A percentile compares a stretch with the other conserved stretches of the same genome.
phyloP scores from a whole-genome alignment of 2,113 vertebrate genomes.

The Sula dactylatra region DNA sequence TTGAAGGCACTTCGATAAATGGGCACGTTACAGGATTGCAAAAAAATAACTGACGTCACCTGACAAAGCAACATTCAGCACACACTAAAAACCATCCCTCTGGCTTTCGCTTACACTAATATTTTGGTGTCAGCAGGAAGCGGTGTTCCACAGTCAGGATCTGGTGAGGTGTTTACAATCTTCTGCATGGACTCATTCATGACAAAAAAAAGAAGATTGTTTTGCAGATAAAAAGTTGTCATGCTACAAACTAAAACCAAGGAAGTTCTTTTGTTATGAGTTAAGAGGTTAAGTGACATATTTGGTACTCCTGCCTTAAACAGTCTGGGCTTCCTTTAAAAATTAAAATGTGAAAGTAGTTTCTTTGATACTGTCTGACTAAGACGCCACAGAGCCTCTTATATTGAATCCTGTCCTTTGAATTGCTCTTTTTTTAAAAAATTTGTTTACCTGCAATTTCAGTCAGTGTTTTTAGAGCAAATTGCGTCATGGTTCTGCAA shows the following conservation, averaged over 20 bases:
- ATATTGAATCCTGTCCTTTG: background rate
- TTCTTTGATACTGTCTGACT: background rate
- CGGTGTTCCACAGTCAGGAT: background rate
- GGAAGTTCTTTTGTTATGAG: background rate
- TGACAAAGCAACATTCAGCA: background rate
- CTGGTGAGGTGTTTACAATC: background rate
- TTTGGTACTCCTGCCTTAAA: background rate
- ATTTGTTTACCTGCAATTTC: background rate
- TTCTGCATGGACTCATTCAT: background rate
- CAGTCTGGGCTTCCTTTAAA: background rate
- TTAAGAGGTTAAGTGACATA: background rate
- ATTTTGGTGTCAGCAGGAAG: background rate
- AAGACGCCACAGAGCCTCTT: background rate
- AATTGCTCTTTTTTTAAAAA: background rate
- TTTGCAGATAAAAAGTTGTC: background rate
- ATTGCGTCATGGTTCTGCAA: background rate
- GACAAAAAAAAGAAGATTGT: background rate
- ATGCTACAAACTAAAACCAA: background rate
- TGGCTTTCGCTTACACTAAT: background rate
- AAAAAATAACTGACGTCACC: background rate
- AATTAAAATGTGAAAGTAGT: background rate
- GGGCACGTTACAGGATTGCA: fast-evolving
- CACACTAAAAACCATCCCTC: background rate
- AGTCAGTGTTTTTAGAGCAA: background rate
- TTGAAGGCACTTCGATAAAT: background rate